These are phyloP conservation scores for Brachypteracias leptosomus DNA, from an alignment of 2,113 vertebrate species.

Conservation along the genomic window DNA sequence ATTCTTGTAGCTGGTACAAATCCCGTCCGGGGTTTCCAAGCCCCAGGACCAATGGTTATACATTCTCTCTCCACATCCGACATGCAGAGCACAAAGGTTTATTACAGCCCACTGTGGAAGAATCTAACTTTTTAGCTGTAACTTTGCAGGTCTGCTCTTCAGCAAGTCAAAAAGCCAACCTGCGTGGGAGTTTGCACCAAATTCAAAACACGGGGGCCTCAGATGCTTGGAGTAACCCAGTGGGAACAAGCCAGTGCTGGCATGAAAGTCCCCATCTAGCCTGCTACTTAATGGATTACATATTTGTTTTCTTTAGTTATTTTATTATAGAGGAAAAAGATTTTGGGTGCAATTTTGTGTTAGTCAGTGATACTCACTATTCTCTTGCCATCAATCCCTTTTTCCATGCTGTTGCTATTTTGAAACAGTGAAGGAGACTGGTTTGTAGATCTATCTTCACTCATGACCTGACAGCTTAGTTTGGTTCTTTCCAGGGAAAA, in stretches of 20 bases:
- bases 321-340: not conserved
- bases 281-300: not conserved
- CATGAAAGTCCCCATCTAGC: not conserved
- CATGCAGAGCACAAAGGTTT: not conserved
- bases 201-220: not conserved
- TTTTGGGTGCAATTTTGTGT: not conserved
- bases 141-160: not conserved
- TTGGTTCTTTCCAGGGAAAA: not conserved
- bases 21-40: not conserved
- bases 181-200: not conserved
- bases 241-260: not conserved
- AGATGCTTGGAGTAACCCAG: not conserved
- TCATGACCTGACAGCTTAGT: not conserved
- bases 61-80: accelerated
- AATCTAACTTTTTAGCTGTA: not conserved
- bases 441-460: not conserved
- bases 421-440: not conserved
- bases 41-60: not conserved
- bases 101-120: not conserved
- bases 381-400: not conserved
- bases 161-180: not conserved
- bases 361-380: not conserved
- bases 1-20: not conserved
- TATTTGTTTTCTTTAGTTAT: not conserved
- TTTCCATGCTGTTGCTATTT: not conserved